Conservation (phyloP, 2,113 vertebrate genomes). For the Symphodus melops region DNA sequence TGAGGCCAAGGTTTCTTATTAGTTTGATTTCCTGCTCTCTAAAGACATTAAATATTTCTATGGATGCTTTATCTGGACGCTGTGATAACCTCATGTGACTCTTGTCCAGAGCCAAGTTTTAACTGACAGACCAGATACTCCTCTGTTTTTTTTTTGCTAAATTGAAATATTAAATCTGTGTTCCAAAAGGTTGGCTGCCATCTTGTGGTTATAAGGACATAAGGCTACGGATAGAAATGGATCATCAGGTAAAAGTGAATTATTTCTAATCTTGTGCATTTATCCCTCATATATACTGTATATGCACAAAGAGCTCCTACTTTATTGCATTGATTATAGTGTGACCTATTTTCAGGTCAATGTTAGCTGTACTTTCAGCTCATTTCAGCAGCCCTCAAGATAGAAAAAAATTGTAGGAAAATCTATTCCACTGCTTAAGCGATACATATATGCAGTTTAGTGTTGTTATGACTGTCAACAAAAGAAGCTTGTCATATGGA, state of each 20-base stretch:
- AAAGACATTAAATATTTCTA: neutral
- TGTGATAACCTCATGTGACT: neutral
- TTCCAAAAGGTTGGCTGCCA: constrained; percentile 23
- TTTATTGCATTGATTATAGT: no score
- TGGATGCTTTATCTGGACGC: neutral
- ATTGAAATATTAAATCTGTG: neutral
- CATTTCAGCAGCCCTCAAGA: neutral
- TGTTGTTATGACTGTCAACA: neutral
- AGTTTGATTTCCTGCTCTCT: constrained; percentile 8
- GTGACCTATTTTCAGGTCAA: no score
- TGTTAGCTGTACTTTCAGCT: neutral
- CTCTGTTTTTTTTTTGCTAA: neutral
- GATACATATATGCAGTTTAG: neutral
- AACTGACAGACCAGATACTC: neutral
- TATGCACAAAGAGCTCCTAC: no score
- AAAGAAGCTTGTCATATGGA: neutral
- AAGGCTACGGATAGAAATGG: neutral
- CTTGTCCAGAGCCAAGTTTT: neutral
- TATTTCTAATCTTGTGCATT: no score
- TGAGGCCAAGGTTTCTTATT: neutral
- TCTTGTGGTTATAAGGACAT: constrained; percentile 33
- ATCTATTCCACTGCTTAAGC: neutral
- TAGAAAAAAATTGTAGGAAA: neutral
- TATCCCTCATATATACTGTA: no score
- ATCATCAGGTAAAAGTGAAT: neutral